Conservation (phyloP, 2,888 invertebrate genomes). For the Arge pagana region DNA sequence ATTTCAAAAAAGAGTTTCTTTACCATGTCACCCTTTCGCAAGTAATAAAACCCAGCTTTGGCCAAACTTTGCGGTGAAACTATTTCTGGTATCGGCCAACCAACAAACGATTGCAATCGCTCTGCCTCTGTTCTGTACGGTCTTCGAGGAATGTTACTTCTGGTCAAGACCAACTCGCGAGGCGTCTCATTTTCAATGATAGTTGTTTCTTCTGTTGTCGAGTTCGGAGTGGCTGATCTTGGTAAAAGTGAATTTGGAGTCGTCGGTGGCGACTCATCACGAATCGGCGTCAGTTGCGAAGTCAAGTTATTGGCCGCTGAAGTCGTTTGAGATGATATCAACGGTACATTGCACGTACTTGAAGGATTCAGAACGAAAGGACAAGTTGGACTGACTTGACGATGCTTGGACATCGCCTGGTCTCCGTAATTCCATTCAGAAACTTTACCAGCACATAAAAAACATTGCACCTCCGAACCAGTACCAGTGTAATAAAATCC, state of each 20-base stretch:
- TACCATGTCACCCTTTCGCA: conserved; percentile 69
- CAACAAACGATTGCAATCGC: conserved; percentile 71
- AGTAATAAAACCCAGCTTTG: conserved; percentile 83
- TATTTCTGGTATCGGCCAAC: conserved; percentile 71
- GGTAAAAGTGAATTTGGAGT: conserved; percentile 20
- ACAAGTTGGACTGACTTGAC: conserved; percentile 69
- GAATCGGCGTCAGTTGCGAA: not conserved
- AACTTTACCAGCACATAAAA: conserved; percentile 73
- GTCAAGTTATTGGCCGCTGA: conserved; percentile 21
- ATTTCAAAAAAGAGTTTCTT: conserved; percentile 33
- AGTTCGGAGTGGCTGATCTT: conserved; percentile 34
- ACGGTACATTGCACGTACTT: conserved; percentile 72
- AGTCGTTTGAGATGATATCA: conserved; percentile 39
- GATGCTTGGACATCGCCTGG: conserved; percentile 73
- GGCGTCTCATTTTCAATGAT: conserved; percentile 51
- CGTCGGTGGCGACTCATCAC: not conserved
- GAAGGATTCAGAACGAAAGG: conserved; percentile 72
- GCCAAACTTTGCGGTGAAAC: conserved; percentile 76
- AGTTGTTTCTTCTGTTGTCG: too few species aligned
- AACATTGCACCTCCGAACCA: conserved; percentile 76
- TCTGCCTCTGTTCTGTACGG: conserved; percentile 65
- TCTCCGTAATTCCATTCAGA: conserved; percentile 79
- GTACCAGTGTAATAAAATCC: conserved; percentile 78
- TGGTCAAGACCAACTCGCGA: conserved; percentile 39
- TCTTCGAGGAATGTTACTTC: conserved; percentile 47